Base-by-base conservation (phyloP, 2,797 vertebrate species). In the Amphiprion clarkii region DNA sequence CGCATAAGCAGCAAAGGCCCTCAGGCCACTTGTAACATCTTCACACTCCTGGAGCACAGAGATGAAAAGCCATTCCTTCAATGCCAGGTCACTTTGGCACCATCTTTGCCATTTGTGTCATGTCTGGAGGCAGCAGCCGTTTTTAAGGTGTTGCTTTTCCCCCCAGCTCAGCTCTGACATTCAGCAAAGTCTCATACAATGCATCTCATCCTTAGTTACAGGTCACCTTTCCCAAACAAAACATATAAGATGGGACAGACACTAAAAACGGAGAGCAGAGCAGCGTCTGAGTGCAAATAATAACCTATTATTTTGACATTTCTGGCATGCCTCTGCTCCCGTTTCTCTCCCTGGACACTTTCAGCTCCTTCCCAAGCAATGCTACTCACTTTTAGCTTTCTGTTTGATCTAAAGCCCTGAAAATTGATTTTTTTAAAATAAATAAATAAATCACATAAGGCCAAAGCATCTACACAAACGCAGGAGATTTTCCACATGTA, bases 81-180 rank as follows among this genome's bases (percentile, higher is more conserved):
- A 31, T 72, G 67, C 69, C 87, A 81, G 85, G 81, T 93, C 88
- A 92, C 85, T 78, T 89, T 90, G 86, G 87, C 89, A 83, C 86
- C 79, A 71, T 84, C 73, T 57, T 76, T 88, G 80, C 87, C 82
- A 85, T 91, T 88, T 87, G 76, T 80, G 62, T 77, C 76, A 80
- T 88, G 79, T 90, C 88, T 87, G 71, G 79, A 90, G 86, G 90
- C 78, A 78, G 77, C 40, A 78, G 75, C 61, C 79, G 79, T 88
- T 84, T 88, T 87, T 82, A 74, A 83, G 70, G 75, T 82, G 74
- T 83, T 78, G 78, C 87, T 81, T 74, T 52, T 58, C 27, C 69
- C 54, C 78, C 75, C 23, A 67, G 23, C 23, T 23, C 44, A 61
- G 79, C 76, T 44, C 46, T 89, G 84, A 89, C 86, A 91, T 85